Evolutionary conservation across 2,113 vertebrate genomes (phyloP).

Genomic region (Carassius carassius): DNA sequence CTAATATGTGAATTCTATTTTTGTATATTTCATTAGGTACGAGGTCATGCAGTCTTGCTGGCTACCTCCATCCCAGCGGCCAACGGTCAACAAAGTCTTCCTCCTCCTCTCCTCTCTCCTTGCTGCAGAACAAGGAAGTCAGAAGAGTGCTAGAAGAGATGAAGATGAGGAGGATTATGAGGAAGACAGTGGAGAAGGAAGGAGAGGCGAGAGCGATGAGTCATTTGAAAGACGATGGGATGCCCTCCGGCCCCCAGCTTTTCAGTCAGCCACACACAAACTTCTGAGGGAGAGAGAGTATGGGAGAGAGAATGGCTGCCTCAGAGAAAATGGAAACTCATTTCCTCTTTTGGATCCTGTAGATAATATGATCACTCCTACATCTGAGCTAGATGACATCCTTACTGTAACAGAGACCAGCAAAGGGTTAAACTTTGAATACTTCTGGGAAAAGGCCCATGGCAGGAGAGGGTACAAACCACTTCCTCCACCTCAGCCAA

Average conservation of each 20-base stretch:
- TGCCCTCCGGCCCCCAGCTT: slow-evolving; percentile 79
- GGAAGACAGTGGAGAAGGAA: slow-evolving; percentile 65
- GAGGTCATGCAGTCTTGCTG: slow-evolving; percentile 94
- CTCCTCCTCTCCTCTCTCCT: slow-evolving; percentile 88
- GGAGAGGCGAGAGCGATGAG: slow-evolving; percentile 77
- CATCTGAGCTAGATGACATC: slow-evolving; percentile 86
- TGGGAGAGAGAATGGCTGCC: slow-evolving; percentile 65
- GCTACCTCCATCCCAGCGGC: slow-evolving; percentile 84
- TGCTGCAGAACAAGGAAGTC: slow-evolving; percentile 73
- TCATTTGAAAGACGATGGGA: slow-evolving; percentile 90
- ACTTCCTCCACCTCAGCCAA: slow-evolving; percentile 75
- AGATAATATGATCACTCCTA: slow-evolving; percentile 72
- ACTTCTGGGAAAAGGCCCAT: slow-evolving; percentile 90
- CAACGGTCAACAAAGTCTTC: slow-evolving; percentile 84
- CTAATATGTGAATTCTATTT: not conserved
- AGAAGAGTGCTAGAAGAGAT: slow-evolving; percentile 67
- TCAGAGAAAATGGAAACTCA: slow-evolving; percentile 66
- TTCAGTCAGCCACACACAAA: slow-evolving; percentile 70
- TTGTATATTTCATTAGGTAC: slow-evolving; percentile 75
- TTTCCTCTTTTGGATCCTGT: slow-evolving; percentile 84
- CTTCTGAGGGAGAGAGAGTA: slow-evolving; percentile 71
- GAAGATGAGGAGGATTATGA: slow-evolving; percentile 77
- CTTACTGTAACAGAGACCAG: slow-evolving; percentile 91
- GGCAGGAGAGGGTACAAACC: slow-evolving; percentile 81
- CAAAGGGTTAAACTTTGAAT: slow-evolving; percentile 91